Base-by-base conservation (phyloP, 2,113 vertebrate genomes). In the Rhizomys pruinosus region DNA sequence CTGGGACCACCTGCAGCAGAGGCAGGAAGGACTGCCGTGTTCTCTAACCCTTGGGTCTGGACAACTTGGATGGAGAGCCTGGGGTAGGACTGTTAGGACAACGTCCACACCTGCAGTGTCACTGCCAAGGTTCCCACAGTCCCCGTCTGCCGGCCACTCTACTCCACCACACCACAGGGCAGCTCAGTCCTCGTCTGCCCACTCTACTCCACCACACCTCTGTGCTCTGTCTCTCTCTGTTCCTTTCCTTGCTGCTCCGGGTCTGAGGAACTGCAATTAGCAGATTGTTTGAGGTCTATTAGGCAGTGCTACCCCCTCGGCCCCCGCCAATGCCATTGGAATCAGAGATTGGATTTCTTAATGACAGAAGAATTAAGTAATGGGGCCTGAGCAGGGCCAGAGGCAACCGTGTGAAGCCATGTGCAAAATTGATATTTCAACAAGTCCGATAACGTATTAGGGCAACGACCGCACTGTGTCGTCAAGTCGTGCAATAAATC, bases 351-450 rank as follows among this genome's bases (percentile, higher is more conserved):
- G 98, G 98, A 98, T 99, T 98, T 98, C 96, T 97, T 99, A 99
- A 99, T 98, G 98, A 98, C 98, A 98, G 98, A 97, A 98, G 97
- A 98, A 98, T 98, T 98, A 98, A 98, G 98, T 98, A 97, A 98
- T 97, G 96, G 47, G 97, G 94, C 96, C 92, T 84, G 98, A 98
- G 97, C 96, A 98, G 98, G 96, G 97, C 97, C 92, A 91, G 86
- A 95, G 97, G 98, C 98, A 98, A 97, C 98, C 98, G 97, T 98
- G 98, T 98, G 98, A 99, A 99, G 97, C 99, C 98, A 98, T 98
- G 98, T 99, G 99, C 98, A 99, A 99, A 99, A 99, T 98, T 98
- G 98, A 98, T 98, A 98, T 99, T 98, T 98, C 97, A 98, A 97
- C 98, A 98, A 98, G 98, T 98, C 98, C 97, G 97, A 98, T 98